Conservation (phyloP, 23 tunicate species). For the Ciona savignyi region DNA sequence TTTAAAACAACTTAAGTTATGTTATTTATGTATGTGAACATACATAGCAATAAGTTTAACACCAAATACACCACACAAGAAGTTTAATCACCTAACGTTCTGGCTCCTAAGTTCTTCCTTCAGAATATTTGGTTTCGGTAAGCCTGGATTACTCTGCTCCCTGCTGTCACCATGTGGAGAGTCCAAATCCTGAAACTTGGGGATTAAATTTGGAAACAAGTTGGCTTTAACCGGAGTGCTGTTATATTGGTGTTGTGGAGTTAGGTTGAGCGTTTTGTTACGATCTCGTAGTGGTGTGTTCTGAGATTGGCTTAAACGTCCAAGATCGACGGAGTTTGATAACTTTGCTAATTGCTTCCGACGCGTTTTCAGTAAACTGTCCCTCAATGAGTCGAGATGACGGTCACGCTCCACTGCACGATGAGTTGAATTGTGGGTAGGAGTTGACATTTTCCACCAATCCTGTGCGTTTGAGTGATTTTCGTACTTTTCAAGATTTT, state of each 20-base stretch:
- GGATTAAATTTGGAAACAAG: neutral
- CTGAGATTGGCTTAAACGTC: neutral
- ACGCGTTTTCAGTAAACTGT: neutral
- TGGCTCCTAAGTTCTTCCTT: neutral
- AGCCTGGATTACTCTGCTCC: neutral
- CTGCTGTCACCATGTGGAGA: neutral
- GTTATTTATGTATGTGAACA: too few relatives aligned
- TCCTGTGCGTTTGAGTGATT: too few relatives aligned
- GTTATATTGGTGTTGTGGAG: too few relatives aligned
- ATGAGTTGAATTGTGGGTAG: too few relatives aligned
- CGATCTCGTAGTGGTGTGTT: neutral
- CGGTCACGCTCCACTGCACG: neutral
- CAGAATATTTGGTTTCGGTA: neutral
- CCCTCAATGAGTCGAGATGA: neutral
- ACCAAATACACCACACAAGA: too few relatives aligned
- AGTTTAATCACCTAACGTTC: neutral
- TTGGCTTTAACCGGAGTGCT: neutral
- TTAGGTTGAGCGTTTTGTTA: neutral
- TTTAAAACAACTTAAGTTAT: too few relatives aligned
- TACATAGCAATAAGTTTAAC: too few relatives aligned
- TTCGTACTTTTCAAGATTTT: too few relatives aligned
- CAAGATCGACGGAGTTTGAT: neutral
- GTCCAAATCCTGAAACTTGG: neutral
- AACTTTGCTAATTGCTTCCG: neutral
- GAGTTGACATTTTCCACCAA: too few relatives aligned